Conservation (phyloP, 2,888 invertebrate species). For the Apamea crenata region DNA sequence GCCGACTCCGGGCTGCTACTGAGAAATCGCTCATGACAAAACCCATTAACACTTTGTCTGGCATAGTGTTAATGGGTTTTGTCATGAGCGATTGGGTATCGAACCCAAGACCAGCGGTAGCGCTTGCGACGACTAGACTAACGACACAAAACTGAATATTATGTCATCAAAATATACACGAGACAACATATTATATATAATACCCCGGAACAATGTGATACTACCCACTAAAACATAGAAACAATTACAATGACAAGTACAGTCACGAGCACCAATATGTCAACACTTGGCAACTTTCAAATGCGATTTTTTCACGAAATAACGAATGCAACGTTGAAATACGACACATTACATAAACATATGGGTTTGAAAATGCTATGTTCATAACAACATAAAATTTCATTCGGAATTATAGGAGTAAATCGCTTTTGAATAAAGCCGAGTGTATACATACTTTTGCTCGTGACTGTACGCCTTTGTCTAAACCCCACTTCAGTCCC, state of each 20-base stretch:
- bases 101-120: neutral
- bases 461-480: constrained; percentile 35
- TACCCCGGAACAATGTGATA: neutral
- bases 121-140: neutral
- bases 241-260: constrained; percentile 49
- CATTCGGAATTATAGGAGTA: too few species aligned
- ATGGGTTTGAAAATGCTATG: too few species aligned
- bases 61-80: too few species aligned
- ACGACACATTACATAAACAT: too few species aligned
- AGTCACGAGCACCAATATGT: too few species aligned
- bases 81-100: too few species aligned
- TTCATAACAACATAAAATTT: too few species aligned
- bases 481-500: constrained; percentile 30
- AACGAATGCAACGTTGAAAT: too few species aligned
- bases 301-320: too few species aligned
- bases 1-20: neutral
- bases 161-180: neutral
- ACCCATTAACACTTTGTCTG: neutral
- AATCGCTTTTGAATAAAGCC: too few species aligned
- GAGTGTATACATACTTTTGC: too few species aligned
- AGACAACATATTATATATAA: neutral
- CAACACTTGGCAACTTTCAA: too few species aligned
- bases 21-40: neutral
- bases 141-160: neutral
- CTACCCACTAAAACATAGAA: constrained; percentile 2